phyloP scores from a whole-genome alignment of 2,797 vertebrate genomes.

The Rhinichthys osculus region DNA sequence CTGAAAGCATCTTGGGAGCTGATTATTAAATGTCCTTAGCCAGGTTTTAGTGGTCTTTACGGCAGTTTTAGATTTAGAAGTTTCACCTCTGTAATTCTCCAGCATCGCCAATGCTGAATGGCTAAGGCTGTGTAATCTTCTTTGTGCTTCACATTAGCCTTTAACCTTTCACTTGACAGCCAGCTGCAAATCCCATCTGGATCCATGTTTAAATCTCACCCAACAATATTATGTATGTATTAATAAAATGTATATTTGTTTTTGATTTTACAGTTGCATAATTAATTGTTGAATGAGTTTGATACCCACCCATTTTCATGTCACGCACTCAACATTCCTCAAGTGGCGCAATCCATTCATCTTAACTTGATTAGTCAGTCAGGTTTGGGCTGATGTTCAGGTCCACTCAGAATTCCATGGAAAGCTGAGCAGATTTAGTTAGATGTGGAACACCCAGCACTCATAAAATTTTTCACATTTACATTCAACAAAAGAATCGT shows the following conservation, averaged over 20 bases:
- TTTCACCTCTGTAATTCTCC: not conserved
- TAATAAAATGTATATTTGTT: not conserved
- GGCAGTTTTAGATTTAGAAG: not conserved
- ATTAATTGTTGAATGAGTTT: slow-evolving; percentile 3
- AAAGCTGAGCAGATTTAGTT: not conserved
- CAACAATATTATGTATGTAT: not conserved
- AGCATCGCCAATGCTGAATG: not conserved
- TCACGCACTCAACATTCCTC: not conserved
- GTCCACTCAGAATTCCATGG: not conserved
- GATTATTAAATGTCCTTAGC: not conserved
- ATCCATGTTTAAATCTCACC: not conserved
- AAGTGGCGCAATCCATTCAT: not conserved
- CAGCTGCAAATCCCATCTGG: not conserved
- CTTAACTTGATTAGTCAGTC: not conserved
- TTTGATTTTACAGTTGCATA: not conserved
- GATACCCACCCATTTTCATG: not conserved
- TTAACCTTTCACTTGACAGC: slow-evolving; percentile 25
- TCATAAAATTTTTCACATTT: not conserved
- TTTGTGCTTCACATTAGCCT: slow-evolving; percentile 44
- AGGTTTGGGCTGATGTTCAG: not conserved
- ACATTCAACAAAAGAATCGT: not conserved
- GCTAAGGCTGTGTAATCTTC: slow-evolving; percentile 37
- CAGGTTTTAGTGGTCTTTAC: not conserved
- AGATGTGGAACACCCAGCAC: not conserved
- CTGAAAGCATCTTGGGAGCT: not conserved